Base-by-base conservation (phyloP, 2,797 vertebrate species). In the Premnoplex brunnescens region DNA sequence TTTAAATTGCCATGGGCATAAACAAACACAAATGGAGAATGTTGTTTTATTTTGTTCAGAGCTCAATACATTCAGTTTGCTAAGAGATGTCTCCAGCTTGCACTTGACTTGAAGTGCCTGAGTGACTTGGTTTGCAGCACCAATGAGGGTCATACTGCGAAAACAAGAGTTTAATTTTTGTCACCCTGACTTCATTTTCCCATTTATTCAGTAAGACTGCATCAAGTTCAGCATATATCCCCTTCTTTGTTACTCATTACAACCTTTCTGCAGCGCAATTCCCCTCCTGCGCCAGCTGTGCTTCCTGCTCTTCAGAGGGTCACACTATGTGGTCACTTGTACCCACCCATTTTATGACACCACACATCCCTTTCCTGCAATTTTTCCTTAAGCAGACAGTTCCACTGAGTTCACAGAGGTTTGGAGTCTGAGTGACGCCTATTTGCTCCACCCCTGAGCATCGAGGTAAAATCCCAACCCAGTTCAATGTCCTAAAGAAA, bases 1-100 rank as follows among this genome's bases (percentile, higher is more conserved):
- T 95, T 95, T 92, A 95, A 97, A 97, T 82, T 1, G 81, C 97
- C 92, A 93, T 23, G 36, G 96, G 95, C 94, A 95, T 96, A 96
- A 97, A 95, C 91, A 96, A 94, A 95, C 74, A 75, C 75, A 91
- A 96, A 96, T 60, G 78, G 94, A 94, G 58, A 96, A 83, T 6
- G 91, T 30, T 94, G 82, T 71, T 96, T 93, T 87, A 75, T 93
- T 96, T 94, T 89, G 86, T 94, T 93, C 89, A 66, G 91, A 93
- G 63, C 93, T 82, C 67, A 58, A 51, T 58, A 90, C 7, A 3
- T 56, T 87, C 71, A 32, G 88, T 90, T 54, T 46, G 76, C 95
- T 92, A 79, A 68, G 79, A 91, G 66, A 94, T 6, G 28, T 88
- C 91, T 95, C 72, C 93, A 89, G 71, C 54, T 74, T 18, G 68